Base-by-base conservation (phyloP, 2,797 vertebrate species). In the Telmatherina bonti region DNA sequence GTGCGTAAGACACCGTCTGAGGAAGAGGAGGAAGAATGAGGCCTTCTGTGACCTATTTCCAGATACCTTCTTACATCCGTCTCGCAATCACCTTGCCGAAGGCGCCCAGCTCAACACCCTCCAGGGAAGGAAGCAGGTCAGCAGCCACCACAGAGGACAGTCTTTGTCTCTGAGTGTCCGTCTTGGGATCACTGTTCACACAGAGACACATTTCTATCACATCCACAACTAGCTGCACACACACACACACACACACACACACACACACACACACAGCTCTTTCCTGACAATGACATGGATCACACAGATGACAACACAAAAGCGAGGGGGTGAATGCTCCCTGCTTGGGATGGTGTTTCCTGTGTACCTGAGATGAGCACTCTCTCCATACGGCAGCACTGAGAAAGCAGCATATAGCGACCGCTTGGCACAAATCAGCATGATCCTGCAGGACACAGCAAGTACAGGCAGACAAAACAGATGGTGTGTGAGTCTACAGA, bases 361-460 rank as follows among this genome's bases (percentile, higher is more conserved):
- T 85, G 63, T 89, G 85, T 95, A 99, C 98, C 97, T 97, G 94
- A 96, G 91, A 78, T 95, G 93, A 75, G 95, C 85, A 75, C 94
- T 94, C 82, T 98, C 96, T 89, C 98, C 97, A 71, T 99, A 99
- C 52, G 98, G 98, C 69, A 99, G 94, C 91, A 99, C 93, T 49
- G 98, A 99, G 93, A 99, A 99, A 84, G 96, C 97, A 13, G 96
- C 97, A 26, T 96, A 99, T 77, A 99, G 90, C 11, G 97, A 97
- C 89, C 98, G 93, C 93, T 97, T 99, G 93, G 97, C 96, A 85
- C 97, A 99, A 92, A 99, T 97, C 86, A 99, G 94, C 92, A 98
- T 95, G 67, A 99, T 97, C 95, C 98, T 99, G 95, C 9, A 88
- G 91, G 84, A 89, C 89, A 94, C 86, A 93, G 86, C 78, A 90